Conservation (phyloP, 2,113 vertebrate species). For the Phycodurus eques region DNA sequence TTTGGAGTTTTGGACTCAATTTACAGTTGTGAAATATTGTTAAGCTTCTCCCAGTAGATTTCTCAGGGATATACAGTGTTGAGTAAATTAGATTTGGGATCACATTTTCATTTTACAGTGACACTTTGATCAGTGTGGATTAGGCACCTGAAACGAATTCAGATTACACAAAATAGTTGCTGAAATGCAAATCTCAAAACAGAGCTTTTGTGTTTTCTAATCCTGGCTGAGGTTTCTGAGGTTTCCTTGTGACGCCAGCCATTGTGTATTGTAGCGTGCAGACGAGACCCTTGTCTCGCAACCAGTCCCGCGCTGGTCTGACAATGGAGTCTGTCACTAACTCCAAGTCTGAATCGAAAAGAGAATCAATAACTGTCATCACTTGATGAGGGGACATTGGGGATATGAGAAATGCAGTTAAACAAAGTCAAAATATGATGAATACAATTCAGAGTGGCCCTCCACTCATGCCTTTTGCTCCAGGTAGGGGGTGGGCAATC, state of each 20-base stretch:
- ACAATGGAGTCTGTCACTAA: constrained; percentile 31
- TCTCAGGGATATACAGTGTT: neutral
- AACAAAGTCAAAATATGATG: constrained; percentile 61
- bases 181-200: constrained; percentile 12
- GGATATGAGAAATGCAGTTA: constrained; percentile 44
- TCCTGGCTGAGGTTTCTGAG: constrained; percentile 23
- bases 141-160: constrained; percentile 13
- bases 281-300: constrained; percentile 25
- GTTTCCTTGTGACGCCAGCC: constrained; percentile 32
- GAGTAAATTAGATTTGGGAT: neutral
- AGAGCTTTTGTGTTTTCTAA: constrained; percentile 18
- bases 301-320: constrained; percentile 10
- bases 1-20: neutral
- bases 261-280: constrained; percentile 30
- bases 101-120: neutral
- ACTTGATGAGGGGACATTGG: constrained; percentile 43
- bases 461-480: constrained; percentile 40
- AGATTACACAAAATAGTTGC: constrained; percentile 1
- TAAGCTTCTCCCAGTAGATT: neutral
- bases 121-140: constrained; percentile 5
- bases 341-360: constrained; percentile 44
- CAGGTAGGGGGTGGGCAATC: constrained; percentile 41
- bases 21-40: neutral
- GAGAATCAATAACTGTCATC: constrained; percentile 48
- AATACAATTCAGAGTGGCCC: constrained; percentile 55